phyloP scores from a whole-genome alignment of 1,140 invertebrate species.

The Drosophila ficusphila region DNA sequence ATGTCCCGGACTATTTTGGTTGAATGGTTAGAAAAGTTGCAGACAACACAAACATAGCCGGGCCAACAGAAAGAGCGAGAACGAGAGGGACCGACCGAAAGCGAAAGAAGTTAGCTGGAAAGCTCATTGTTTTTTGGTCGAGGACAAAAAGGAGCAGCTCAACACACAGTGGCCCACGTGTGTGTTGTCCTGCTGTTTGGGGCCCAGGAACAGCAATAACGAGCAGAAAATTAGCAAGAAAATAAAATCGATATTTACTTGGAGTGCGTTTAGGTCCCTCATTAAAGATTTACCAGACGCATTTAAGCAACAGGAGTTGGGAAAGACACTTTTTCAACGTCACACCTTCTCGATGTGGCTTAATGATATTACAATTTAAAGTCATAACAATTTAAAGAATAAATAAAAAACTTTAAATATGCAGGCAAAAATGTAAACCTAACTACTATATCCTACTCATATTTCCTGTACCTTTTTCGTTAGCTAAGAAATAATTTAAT shows the following conservation, averaged over 20 bases:
- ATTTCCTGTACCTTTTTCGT: no score
- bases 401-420: no score
- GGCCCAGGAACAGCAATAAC: constrained; percentile 51
- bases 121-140: constrained; percentile 33
- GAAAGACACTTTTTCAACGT: neutral
- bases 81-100: neutral
- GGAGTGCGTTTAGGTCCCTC: constrained; percentile 37
- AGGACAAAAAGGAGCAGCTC: constrained; percentile 29
- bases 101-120: constrained; percentile 11
- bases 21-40: constrained; percentile 72
- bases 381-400: no score
- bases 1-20: constrained; percentile 64
- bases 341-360: neutral
- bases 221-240: constrained; percentile 68
- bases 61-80: constrained; percentile 35
- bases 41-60: constrained; percentile 55
- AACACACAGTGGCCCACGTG: constrained; percentile 21
- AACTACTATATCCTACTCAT: no score
- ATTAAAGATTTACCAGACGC: constrained; percentile 62
- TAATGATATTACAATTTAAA: neutral
- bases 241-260: constrained; percentile 60
- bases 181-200: constrained; percentile 23
- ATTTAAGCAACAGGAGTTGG: constrained; percentile 17
- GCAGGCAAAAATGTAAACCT: no score
- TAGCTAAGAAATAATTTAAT: no score